phyloP scores from a whole-genome alignment of 2,888 invertebrate species.

The Ceraclea dissimilis region DNA sequence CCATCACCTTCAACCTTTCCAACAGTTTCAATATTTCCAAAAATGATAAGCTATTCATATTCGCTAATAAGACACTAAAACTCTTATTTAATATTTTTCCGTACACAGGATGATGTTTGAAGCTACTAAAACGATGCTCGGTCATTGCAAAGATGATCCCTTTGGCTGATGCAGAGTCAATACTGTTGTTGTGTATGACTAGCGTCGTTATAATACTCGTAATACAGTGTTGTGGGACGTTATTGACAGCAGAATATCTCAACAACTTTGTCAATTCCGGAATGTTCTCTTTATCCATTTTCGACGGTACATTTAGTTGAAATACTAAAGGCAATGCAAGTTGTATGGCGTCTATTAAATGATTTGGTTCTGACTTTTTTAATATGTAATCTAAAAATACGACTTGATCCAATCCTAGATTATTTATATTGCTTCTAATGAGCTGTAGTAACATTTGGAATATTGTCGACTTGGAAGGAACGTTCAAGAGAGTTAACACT shows the following conservation, averaged over 20 bases:
- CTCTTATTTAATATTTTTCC: constrained; percentile 47
- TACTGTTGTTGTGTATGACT: constrained; percentile 38
- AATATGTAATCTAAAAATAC: constrained; percentile 56
- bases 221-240: constrained; percentile 44
- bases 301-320: constrained; percentile 51
- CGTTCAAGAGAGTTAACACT: constrained; percentile 49
- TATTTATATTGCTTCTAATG: constrained; percentile 53
- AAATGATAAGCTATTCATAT: constrained; percentile 39
- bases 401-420: constrained; percentile 52
- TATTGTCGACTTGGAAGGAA: constrained; percentile 51
- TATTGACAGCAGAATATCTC: constrained; percentile 43
- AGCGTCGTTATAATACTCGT: constrained; percentile 48
- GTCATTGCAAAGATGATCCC: constrained; percentile 52
- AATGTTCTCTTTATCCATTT: constrained; percentile 50
- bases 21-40: constrained; percentile 46
- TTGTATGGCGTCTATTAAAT: constrained; percentile 55
- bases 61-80: constrained; percentile 41
- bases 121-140: constrained; percentile 28
- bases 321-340: constrained; percentile 61
- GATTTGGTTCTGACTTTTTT: constrained; percentile 40
- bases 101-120: constrained; percentile 35
- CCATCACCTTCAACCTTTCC: constrained; percentile 41
- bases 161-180: constrained; percentile 42
- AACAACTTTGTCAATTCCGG: constrained; percentile 47
- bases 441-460: constrained; percentile 57